Evolutionary conservation across 2,888 invertebrate species (phyloP), one percentile per base, ranked within the genome.

Genomic region (Epicampocera succincta): DNA sequence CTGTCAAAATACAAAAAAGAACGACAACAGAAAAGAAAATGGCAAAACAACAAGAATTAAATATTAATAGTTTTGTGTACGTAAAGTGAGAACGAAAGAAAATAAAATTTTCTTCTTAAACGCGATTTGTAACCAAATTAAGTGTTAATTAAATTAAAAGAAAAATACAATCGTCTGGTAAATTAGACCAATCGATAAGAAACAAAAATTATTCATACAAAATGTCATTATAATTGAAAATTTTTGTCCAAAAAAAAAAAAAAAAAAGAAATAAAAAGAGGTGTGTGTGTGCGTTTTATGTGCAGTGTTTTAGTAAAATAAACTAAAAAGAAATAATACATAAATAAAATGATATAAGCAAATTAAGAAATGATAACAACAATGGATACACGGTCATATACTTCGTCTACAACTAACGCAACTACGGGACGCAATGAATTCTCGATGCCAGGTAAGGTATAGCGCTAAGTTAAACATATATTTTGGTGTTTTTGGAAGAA

Each of bases 331-430:
- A n/a, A n/a, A n/a, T n/a, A n/a, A 58, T 33, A 21, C 52, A 63
- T 65, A 38, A 81, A 68, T 76, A 75, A 66, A 75, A 83, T 83
- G 80, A 77, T 83, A 65, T 60, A 80, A 72, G 48, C 33, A 56
- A 69, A 63, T 17, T 61, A 40, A 84, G 88, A 84, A 85, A 91
- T 91, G 90, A 88, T 90, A 72, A 89, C 89, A 86, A 87, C 90
- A 85, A 90, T 91, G 90, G 91, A 91, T 87, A 90, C 90, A 87
- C 88, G 91, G 85, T 90, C 90, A 77, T 91, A 90, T 84, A 82
- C 82, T 66, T 78, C 82, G 69, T 73, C 81, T 21, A 54, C 63
- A 6, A 74, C 73, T 33, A 60, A 52, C 9, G 74, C 78, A 29
- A 71, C 86, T 56, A 85, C 87, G 76, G 87, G 88, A 83, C 88